Evolutionary conservation across 2,797 vertebrate genomes (phyloP).

Genomic region (Acropternis orthonyx): DNA sequence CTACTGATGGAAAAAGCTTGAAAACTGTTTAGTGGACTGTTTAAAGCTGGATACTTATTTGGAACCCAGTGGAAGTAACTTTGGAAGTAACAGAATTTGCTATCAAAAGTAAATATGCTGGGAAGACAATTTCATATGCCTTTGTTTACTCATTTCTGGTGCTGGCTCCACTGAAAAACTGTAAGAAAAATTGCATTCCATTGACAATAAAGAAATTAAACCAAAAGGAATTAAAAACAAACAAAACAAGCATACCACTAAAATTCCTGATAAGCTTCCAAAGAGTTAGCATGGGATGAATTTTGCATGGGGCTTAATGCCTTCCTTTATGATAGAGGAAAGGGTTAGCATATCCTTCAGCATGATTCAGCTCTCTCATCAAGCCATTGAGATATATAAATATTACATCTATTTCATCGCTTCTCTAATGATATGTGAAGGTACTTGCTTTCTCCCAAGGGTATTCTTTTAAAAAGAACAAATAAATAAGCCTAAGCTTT

Average conservation of each 20-base stretch:
- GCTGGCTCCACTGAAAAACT: neutral
- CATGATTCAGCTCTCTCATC: neutral
- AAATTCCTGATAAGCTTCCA: neutral
- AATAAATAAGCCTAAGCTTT: constrained; percentile 22
- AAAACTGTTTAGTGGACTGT: neutral
- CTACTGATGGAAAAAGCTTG: neutral
- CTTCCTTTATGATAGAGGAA: neutral
- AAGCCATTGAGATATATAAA: neutral
- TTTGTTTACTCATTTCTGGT: neutral
- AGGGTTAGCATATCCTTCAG: neutral
- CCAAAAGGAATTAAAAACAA: neutral
- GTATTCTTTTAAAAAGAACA: neutral
- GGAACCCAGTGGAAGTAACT: neutral
- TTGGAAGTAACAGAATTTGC: neutral
- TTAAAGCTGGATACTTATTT: neutral
- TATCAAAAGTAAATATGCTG: neutral
- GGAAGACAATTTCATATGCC: neutral
- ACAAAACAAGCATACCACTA: neutral
- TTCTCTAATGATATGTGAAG: neutral
- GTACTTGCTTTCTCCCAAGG: neutral
- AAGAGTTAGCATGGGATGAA: neutral
- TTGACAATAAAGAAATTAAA: neutral
- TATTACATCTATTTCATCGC: neutral
- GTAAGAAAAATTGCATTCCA: neutral
- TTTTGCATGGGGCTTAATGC: neutral